These are phyloP conservation scores for Phalanger gymnotis DNA, from an alignment of 2,797 vertebrate species.

Conservation along the genomic window DNA sequence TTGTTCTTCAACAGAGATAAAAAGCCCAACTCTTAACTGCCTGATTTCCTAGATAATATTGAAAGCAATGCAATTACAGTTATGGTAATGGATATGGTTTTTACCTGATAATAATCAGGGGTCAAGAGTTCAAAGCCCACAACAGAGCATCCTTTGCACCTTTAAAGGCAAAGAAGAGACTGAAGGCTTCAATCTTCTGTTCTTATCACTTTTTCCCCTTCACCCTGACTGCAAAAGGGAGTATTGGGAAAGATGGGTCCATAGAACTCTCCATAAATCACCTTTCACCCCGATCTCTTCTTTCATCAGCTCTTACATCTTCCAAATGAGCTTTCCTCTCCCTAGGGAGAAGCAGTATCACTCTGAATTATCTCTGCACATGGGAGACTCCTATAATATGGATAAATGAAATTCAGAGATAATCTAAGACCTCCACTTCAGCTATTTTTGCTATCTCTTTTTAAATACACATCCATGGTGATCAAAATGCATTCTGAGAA, in stretches of 20 bases:
- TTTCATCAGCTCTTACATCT: conserved; percentile 59
- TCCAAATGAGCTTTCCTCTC: conserved; percentile 30
- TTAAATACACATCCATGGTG: neutral
- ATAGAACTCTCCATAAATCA: conserved; percentile 28
- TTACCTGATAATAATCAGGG: conserved; percentile 63
- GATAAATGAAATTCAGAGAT: conserved; percentile 55
- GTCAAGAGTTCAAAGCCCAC: conserved; percentile 76
- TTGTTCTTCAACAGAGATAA: conserved; percentile 70
- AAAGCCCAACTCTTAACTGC: conserved; percentile 59
- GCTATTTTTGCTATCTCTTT: neutral
- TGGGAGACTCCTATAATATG: conserved; percentile 16
- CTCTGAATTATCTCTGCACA: conserved; percentile 60
- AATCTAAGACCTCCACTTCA: conserved; percentile 51
- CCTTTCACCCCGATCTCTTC: neutral
- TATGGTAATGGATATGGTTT: conserved; percentile 68
- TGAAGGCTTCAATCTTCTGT: conserved; percentile 1
- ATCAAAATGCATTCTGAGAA: neutral
- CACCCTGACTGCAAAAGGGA: neutral
- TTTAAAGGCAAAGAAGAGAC: conserved; percentile 32
- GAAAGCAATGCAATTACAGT: conserved; percentile 73
- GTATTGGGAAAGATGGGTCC: neutral
- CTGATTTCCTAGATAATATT: conserved; percentile 71
- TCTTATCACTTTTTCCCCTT: neutral
- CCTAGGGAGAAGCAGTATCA: conserved; percentile 45
- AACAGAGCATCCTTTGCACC: conserved; percentile 39